A percentile compares a stretch with the other conserved stretches of the same genome.
phyloP scores from a whole-genome alignment of 1,140 invertebrate genomes.

The Aphaenogaster rudis region DNA sequence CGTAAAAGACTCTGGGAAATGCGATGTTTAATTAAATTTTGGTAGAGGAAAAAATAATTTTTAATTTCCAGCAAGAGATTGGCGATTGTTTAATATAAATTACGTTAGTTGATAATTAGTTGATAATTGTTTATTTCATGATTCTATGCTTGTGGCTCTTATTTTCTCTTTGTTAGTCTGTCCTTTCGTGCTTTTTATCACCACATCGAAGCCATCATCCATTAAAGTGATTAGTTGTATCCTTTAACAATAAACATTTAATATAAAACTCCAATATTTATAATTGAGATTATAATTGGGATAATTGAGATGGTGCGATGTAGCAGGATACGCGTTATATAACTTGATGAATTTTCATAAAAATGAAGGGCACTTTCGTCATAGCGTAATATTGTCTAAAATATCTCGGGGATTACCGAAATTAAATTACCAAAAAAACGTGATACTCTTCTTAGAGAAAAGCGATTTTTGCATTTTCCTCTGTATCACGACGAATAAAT shows the following conservation, averaged over 20 bases:
- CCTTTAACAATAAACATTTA: background rate
- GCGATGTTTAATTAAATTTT: background rate
- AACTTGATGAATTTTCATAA: conserved; percentile 17
- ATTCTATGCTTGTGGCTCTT: background rate
- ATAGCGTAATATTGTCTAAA: conserved; percentile 11
- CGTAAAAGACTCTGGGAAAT: background rate
- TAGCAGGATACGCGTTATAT: background rate
- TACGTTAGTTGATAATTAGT: background rate
- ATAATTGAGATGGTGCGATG: background rate
- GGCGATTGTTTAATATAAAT: background rate
- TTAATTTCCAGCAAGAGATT: background rate
- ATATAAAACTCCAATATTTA: conserved; percentile 17
- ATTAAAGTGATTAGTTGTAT: conserved; percentile 30
- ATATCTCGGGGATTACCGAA: background rate
- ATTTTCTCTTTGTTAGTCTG: background rate
- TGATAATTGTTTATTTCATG: background rate
- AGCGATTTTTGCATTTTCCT: conserved; percentile 19
- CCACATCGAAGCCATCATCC: background rate
- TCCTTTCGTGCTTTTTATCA: conserved; percentile 1
- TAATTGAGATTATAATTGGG: conserved; percentile 4
- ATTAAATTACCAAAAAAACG: conserved; percentile 25
- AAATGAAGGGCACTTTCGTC: background rate
- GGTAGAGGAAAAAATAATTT: background rate
- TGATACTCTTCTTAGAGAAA: conserved; percentile 8
- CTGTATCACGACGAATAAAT: background rate